These are phyloP conservation scores for Cataglyphis cursor DNA, from an alignment of 2,888 invertebrate species.

Conservation along the genomic window DNA sequence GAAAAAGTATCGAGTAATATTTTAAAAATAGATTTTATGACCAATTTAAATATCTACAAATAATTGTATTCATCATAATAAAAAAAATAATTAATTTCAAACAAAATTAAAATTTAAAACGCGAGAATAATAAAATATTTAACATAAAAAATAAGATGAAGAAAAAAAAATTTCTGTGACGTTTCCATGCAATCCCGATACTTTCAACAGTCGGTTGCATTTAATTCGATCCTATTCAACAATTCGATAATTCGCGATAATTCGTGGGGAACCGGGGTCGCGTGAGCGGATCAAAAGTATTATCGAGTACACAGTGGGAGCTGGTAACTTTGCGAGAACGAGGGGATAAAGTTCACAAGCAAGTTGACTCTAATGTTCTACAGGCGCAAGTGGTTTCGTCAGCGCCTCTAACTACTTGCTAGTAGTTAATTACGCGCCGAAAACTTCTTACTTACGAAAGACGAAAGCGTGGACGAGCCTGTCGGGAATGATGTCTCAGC, in stretches of 20 bases:
- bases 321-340: constrained; percentile 48
- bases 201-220: not conserved
- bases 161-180: not conserved
- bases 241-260: constrained; percentile 41
- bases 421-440: constrained; percentile 69
- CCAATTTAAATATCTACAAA: not conserved
- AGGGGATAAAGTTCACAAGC: constrained; percentile 63
- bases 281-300: constrained; percentile 55
- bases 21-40: not conserved
- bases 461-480: constrained; percentile 54
- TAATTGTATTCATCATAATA: not conserved
- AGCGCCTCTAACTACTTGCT: constrained; percentile 67
- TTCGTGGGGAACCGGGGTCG: not conserved
- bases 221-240: constrained; percentile 10
- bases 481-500: constrained; percentile 69
- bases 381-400: constrained; percentile 62
- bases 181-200: not conserved
- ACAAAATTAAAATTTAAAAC: not conserved
- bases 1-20: constrained; percentile 6
- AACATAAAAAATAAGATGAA: not conserved
- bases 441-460: constrained; percentile 71
- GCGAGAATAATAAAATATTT: not conserved
- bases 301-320: constrained; percentile 50
- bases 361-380: constrained; percentile 70
- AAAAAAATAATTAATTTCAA: not conserved